Conservation (phyloP, 2,113 vertebrate species). For the Circaetus gallicus region DNA sequence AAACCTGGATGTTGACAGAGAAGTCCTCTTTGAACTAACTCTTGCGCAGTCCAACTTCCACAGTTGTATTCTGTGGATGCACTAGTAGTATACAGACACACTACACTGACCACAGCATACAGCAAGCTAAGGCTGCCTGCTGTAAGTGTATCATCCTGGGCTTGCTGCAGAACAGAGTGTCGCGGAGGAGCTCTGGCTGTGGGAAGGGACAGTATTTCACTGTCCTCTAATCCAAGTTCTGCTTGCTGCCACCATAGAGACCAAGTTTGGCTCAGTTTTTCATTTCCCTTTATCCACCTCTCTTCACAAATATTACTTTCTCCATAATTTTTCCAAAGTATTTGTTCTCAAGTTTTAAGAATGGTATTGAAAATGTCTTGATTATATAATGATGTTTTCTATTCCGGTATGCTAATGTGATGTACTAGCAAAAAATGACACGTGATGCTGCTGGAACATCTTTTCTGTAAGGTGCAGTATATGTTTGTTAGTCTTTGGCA, state of each 20-base stretch:
- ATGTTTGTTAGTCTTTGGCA: neutral
- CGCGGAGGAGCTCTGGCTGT: neutral
- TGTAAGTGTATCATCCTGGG: neutral
- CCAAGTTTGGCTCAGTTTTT: neutral
- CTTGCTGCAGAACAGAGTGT: neutral
- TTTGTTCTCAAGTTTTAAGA: neutral
- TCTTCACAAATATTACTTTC: neutral
- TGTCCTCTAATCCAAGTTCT: neutral
- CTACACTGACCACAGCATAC: neutral
- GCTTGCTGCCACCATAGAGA: neutral
- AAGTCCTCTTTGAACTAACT: neutral
- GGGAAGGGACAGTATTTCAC: neutral
- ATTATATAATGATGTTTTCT: neutral
- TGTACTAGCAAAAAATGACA: neutral
- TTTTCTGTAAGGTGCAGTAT: neutral
- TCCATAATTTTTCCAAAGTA: neutral
- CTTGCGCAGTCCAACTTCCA: neutral
- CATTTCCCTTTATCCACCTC: neutral
- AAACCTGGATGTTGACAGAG: neutral
- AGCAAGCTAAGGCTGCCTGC: neutral
- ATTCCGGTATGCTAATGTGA: neutral
- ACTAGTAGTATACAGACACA: accelerated
- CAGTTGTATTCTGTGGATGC: neutral
- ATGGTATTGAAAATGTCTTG: neutral
- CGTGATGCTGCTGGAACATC: accelerated